These are phyloP conservation scores for Chelon auratus DNA, from an alignment of 2,797 vertebrate genomes.

Conservation along the genomic window DNA sequence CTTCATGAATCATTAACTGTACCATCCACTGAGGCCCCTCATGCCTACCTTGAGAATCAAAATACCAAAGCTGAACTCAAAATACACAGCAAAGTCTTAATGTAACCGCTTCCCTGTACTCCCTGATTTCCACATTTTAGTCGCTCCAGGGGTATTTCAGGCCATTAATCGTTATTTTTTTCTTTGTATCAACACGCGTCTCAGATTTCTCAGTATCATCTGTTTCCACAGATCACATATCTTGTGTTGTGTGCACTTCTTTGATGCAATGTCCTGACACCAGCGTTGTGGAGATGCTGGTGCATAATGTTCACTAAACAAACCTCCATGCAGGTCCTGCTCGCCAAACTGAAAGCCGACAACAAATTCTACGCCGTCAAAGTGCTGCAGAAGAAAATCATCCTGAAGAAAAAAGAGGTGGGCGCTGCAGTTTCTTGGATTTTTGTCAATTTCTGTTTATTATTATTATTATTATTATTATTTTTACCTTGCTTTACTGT, in stretches of 20 bases:
- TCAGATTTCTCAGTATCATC: constrained; percentile 59
- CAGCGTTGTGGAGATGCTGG: constrained; percentile 48
- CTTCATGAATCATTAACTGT: constrained; percentile 79
- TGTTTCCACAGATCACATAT: constrained; percentile 60
- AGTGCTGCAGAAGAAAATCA: constrained; percentile 97
- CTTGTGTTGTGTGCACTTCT: constrained; percentile 42
- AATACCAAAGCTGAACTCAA: background rate
- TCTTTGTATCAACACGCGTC: constrained; percentile 21
- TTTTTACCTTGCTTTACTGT: too few species aligned
- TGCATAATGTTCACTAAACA: constrained; percentile 65
- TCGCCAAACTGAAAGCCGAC: constrained; percentile 94
- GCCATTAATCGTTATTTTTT: background rate
- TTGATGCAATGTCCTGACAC: constrained; percentile 43
- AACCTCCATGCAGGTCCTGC: constrained; percentile 88
- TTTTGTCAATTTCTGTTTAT: too few species aligned
- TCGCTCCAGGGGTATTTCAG: background rate
- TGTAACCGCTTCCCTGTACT: background rate
- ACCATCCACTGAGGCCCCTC: constrained; percentile 37
- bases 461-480: too few species aligned
- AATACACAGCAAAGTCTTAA: background rate
- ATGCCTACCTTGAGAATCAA: constrained; percentile 43
- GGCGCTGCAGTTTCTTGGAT: constrained; percentile 1
- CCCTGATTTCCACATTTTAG: background rate
- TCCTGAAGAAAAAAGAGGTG: constrained; percentile 98
- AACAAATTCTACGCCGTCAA: constrained; percentile 95